These are phyloP conservation scores for Dascillus cervinus DNA, from an alignment of 2,888 invertebrate genomes.

Conservation along the genomic window DNA sequence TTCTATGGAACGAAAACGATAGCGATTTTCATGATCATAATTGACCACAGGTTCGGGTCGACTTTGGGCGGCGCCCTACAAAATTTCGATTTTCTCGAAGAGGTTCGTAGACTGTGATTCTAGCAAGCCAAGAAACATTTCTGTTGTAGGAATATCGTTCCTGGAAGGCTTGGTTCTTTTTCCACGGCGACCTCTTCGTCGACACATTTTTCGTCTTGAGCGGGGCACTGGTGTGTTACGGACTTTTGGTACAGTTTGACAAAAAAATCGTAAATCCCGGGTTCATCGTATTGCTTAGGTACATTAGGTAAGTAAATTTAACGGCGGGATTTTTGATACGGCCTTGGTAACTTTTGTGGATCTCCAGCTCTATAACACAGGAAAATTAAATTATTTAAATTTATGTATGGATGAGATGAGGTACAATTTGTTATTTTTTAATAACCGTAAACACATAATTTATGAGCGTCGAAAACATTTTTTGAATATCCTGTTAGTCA, in stretches of 20 bases:
- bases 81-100: conserved; percentile 49
- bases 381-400: too few relatives aligned
- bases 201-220: conserved; percentile 58
- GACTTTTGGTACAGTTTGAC: conserved; percentile 41
- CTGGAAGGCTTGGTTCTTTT: conserved; percentile 41
- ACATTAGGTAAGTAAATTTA: conserved; percentile 56
- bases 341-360: too few relatives aligned
- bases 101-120: conserved; percentile 34
- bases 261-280: conserved; percentile 43
- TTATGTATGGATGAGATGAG: too few relatives aligned
- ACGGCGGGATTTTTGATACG: too few relatives aligned
- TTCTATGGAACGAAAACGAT: conserved; percentile 52
- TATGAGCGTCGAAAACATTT: too few relatives aligned
- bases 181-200: conserved; percentile 57
- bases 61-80: conserved; percentile 47
- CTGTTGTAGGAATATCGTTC: conserved; percentile 38
- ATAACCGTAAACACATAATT: too few relatives aligned
- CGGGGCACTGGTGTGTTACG: conserved; percentile 50
- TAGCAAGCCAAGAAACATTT: not conserved
- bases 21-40: conserved; percentile 49
- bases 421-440: too few relatives aligned
- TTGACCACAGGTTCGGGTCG: conserved; percentile 51
- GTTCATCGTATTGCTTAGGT: conserved; percentile 49
- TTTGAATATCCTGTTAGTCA: too few relatives aligned
- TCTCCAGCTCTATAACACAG: too few relatives aligned